Conservation (phyloP, 1,140 invertebrate genomes). For the Hyposmocoma kahamanoa region DNA sequence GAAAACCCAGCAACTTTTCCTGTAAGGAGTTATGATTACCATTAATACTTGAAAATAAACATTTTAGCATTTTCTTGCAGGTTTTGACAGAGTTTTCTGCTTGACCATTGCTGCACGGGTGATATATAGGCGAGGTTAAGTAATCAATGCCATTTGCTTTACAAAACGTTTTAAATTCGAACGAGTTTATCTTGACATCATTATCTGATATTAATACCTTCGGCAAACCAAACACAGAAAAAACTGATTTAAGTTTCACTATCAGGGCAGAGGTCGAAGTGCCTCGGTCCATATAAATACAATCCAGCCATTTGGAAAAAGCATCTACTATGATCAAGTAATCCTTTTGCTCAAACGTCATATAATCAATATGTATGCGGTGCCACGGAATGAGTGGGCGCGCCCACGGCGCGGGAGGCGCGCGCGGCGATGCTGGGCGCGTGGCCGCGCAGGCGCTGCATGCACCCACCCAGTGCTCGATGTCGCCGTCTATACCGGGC, state of each 20-base stretch:
- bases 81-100: constrained; percentile 5
- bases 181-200: not conserved
- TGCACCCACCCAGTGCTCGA: not conserved
- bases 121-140: not conserved
- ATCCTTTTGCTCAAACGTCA: no score
- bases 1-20: constrained; percentile 10
- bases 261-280: not conserved
- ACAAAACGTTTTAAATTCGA: constrained; percentile 1
- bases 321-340: no score
- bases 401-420: no score
- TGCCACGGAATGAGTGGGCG: no score
- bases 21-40: not conserved
- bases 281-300: not conserved
- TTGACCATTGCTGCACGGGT: constrained; percentile 1
- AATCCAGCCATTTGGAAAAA: no score
- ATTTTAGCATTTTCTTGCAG: constrained; percentile 3
- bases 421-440: not conserved
- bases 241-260: not conserved
- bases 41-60: not conserved
- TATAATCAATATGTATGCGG: no score
- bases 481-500: constrained; percentile 6
- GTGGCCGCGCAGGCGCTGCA: not conserved
- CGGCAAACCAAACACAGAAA: constrained; percentile 2
- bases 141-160: not conserved
- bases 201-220: not conserved